Conservation (phyloP, 2,888 invertebrate genomes). For the Nipponacmea schrenckii region DNA sequence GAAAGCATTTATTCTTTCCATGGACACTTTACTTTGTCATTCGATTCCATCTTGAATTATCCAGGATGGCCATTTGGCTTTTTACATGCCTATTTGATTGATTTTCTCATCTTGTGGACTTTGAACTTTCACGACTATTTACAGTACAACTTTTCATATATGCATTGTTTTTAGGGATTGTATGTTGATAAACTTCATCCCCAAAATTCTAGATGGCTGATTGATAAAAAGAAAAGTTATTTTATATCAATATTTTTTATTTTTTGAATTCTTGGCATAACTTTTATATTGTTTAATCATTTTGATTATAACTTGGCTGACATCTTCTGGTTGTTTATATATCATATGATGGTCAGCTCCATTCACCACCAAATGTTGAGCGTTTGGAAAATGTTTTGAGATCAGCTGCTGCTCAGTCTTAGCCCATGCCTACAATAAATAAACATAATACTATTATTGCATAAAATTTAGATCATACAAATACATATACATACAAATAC, state of each 20-base stretch:
- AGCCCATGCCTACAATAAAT: slow-evolving; percentile 61
- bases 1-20: no score
- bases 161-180: no score
- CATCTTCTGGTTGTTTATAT: slow-evolving; percentile 52
- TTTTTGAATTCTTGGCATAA: not conserved
- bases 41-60: no score
- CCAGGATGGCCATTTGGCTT: no score
- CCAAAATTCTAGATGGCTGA: no score
- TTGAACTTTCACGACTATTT: no score
- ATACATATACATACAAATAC: not conserved
- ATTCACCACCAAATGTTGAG: slow-evolving; percentile 62
- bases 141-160: no score
- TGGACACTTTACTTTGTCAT: no score
- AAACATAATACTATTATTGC: not conserved
- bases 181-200: no score
- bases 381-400: slow-evolving; percentile 47
- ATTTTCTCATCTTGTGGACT: no score
- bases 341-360: slow-evolving; percentile 63
- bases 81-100: no score
- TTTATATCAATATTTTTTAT: not conserved
- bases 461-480: not conserved
- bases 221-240: no score
- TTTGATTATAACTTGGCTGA: slow-evolving; percentile 57
- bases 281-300: slow-evolving; percentile 45
- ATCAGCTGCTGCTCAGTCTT: slow-evolving; percentile 61